phyloP scores from a whole-genome alignment of 2,888 invertebrate genomes.

The Euclidia mi region DNA sequence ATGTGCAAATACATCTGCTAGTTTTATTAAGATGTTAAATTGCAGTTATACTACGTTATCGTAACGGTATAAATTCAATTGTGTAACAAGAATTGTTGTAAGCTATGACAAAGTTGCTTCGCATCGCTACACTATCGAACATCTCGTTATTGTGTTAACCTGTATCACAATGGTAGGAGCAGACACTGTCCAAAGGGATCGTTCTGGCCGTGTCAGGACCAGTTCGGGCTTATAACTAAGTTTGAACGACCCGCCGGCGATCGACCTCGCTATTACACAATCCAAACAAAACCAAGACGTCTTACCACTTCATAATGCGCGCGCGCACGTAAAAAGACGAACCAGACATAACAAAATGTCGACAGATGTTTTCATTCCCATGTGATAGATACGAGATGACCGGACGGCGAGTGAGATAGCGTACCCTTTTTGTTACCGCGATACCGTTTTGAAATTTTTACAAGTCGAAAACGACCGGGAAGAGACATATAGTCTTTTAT shows the following conservation, averaged over 20 bases:
- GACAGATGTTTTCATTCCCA: slow-evolving; percentile 87
- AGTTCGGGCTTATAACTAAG: slow-evolving; percentile 67
- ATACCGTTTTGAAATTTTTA: slow-evolving; percentile 84
- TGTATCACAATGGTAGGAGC: slow-evolving; percentile 63
- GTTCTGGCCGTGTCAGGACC: slow-evolving; percentile 58
- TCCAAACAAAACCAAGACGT: slow-evolving; percentile 70
- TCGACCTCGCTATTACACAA: slow-evolving; percentile 77
- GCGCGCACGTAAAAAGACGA: slow-evolving; percentile 69
- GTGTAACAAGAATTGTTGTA: slow-evolving; percentile 55
- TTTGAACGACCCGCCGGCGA: slow-evolving; percentile 72
- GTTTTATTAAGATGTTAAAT: too few relatives aligned
- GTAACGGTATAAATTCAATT: slow-evolving; percentile 58
- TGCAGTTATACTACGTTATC: too few relatives aligned
- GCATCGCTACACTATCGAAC: slow-evolving; percentile 56
- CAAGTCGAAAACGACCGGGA: slow-evolving; percentile 79
- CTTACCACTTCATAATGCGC: slow-evolving; percentile 73
- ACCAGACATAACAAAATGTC: slow-evolving; percentile 76
- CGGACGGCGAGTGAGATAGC: slow-evolving; percentile 65
- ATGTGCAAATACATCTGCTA: too few relatives aligned
- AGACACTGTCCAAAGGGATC: slow-evolving; percentile 68
- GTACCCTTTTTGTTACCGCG: slow-evolving; percentile 75
- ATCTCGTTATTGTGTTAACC: slow-evolving; percentile 58
- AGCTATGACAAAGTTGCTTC: slow-evolving; percentile 39
- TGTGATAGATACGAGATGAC: slow-evolving; percentile 79
- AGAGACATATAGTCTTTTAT: slow-evolving; percentile 85